Evolutionary conservation across 2,888 invertebrate species (phyloP), one percentile per base, ranked within the genome.

Genomic region (Panopea generosa): DNA sequence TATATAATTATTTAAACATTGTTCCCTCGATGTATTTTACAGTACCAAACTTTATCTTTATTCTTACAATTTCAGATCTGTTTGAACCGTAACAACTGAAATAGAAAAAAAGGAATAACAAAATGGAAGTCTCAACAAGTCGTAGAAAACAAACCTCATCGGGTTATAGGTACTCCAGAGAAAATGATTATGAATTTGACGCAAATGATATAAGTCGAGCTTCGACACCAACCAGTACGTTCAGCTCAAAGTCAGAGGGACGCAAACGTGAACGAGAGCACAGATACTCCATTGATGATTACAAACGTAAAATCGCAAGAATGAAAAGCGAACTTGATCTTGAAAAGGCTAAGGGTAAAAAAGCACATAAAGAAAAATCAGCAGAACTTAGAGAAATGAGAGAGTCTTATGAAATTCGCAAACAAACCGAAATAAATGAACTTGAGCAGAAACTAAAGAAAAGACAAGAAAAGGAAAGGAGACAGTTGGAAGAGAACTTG

Each of bases 131-230:
- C 1, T 18, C 56, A 18, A n/a, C n/a, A n/a, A 56, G 56, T 18
- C 52, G 68, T 11, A 56, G 62, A 27, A 70, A 63, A 49, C 47
- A 24, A 24, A n/a, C 47, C 11, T 69, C 69, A 2, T 50, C 70
- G 6, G 52, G 62, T 26, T 50, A 57, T 43, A 56, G 52, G 20
- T 20, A 66, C 47, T 29, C 47, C 9, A 45, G 68, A 18, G 68
- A 83, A 14, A 84, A 87, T 38, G 86, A 87, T 52, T 83, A 86
- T 67, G 87, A 89, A 59, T 86, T 87, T 74, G 87, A 89, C 62
- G 81, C 87, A 69, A 87, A 89, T 63, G 88, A 89, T 53, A 87
- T 87, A 40, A 87, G 87, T 60, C 77, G 89, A 55, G 87, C 89
- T n/a, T 87, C 87, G 27, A 87, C 86, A 27, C 89, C 89, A n/a